Conservation (phyloP, 1,140 invertebrate genomes). For the Rhysida immarginata region DNA sequence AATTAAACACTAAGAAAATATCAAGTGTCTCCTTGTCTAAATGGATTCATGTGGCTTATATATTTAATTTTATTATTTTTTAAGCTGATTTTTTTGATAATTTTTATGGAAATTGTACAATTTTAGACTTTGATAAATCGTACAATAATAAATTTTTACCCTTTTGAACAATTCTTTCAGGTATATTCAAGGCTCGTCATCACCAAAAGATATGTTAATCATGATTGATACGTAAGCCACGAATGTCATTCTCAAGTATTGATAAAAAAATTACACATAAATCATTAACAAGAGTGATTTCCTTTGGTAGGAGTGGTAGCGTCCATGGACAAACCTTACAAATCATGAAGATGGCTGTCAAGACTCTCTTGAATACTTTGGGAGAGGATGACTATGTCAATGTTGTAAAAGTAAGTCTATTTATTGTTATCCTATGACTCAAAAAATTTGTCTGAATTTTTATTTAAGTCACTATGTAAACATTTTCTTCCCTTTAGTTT, state of each 20-base stretch:
- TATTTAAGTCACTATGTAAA: constrained; percentile 4
- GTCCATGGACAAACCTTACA: constrained; percentile 44
- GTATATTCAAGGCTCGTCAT: constrained; percentile 41
- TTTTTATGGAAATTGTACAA: no score
- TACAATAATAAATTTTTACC: no score
- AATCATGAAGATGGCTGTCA: constrained; percentile 43
- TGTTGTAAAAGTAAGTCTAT: constrained; percentile 33
- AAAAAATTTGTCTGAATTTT: no score
- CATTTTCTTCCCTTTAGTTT: constrained; percentile 22
- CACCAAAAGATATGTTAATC: constrained; percentile 42
- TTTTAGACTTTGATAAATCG: no score
- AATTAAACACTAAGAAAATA: no score
- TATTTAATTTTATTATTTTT: no score
- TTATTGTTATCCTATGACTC: no score
- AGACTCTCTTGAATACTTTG: constrained; percentile 41
- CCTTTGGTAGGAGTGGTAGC: constrained; percentile 37
- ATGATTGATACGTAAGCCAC: constrained; percentile 36
- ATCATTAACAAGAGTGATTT: neutral
- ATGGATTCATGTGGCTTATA: no score
- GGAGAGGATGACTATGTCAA: constrained; percentile 47
- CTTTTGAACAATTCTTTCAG: no score
- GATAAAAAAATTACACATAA: neutral
- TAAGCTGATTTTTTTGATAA: no score
- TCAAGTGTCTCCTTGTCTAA: no score
- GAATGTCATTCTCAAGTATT: neutral